Conservation (phyloP, 2,888 invertebrate genomes). For the Norana najaformis region DNA sequence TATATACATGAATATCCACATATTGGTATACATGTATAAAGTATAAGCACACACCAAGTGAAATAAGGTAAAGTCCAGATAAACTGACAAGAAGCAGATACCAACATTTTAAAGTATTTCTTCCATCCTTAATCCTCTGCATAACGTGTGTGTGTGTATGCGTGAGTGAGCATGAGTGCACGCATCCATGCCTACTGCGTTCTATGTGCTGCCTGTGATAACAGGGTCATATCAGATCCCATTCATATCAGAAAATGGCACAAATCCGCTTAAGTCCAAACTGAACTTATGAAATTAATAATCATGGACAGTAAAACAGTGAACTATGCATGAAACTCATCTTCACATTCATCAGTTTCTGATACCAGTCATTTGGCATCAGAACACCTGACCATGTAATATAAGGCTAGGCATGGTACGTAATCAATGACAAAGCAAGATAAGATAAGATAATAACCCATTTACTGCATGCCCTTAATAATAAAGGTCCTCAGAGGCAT, state of each 20-base stretch:
- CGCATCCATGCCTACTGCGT: neutral
- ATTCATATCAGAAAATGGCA: neutral
- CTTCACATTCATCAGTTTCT: neutral
- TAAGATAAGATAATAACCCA: too few relatives aligned
- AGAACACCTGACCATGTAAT: too few relatives aligned
- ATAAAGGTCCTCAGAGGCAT: too few relatives aligned
- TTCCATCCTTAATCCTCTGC: neutral
- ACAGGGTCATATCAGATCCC: neutral
- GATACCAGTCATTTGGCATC: neutral
- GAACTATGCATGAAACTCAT: neutral
- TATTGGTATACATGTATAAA: neutral
- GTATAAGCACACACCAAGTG: neutral
- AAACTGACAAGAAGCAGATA: neutral
- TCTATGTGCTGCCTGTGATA: neutral
- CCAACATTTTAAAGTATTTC: neutral
- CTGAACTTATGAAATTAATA: neutral
- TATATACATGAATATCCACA: neutral
- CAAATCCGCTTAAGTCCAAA: neutral
- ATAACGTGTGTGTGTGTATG: neutral
- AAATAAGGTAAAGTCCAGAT: constrained; percentile 2
- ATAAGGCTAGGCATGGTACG: too few relatives aligned
- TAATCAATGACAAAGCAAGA: too few relatives aligned
- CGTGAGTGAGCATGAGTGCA: neutral
- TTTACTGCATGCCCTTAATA: too few relatives aligned
- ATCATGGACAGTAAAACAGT: neutral